These are phyloP conservation scores for Tupiocoris notatus DNA, from an alignment of 2,888 invertebrate species.

Conservation along the genomic window DNA sequence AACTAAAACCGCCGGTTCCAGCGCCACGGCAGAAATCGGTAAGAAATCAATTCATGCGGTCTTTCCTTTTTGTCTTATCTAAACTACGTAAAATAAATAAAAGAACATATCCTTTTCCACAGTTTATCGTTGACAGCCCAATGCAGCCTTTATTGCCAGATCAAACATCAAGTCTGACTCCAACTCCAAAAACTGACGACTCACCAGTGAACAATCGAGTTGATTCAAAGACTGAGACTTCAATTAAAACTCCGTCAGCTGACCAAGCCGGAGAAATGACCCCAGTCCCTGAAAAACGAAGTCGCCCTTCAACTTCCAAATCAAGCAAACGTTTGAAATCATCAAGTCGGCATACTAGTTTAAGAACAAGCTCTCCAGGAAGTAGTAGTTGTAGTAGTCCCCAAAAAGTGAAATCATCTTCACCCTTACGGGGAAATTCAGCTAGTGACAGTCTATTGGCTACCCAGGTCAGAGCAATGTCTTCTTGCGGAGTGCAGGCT, in stretches of 20 bases:
- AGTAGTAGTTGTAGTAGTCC: slow-evolving; percentile 3
- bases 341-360: slow-evolving; percentile 15
- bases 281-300: neutral
- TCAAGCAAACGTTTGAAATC: slow-evolving; percentile 22
- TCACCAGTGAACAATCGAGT: too few relatives aligned
- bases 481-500: neutral
- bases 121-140: too few relatives aligned
- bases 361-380: neutral
- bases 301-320: slow-evolving; percentile 4
- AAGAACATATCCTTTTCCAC: too few relatives aligned
- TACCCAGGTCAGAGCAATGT: neutral
- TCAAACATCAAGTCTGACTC: too few relatives aligned
- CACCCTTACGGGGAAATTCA: neutral
- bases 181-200: too few relatives aligned
- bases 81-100: too few relatives aligned
- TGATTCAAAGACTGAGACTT: too few relatives aligned
- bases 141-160: too few relatives aligned
- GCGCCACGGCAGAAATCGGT: slow-evolving; percentile 30
- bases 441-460: neutral
- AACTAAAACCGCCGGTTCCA: slow-evolving; percentile 12
- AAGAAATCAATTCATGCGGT: too few relatives aligned
- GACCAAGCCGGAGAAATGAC: neutral
- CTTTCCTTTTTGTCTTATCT: too few relatives aligned
- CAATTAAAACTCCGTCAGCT: too few relatives aligned
- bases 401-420: neutral